Evolutionary conservation across 2,797 vertebrate species (phyloP).

Genomic region (Vespertilio murinus): DNA sequence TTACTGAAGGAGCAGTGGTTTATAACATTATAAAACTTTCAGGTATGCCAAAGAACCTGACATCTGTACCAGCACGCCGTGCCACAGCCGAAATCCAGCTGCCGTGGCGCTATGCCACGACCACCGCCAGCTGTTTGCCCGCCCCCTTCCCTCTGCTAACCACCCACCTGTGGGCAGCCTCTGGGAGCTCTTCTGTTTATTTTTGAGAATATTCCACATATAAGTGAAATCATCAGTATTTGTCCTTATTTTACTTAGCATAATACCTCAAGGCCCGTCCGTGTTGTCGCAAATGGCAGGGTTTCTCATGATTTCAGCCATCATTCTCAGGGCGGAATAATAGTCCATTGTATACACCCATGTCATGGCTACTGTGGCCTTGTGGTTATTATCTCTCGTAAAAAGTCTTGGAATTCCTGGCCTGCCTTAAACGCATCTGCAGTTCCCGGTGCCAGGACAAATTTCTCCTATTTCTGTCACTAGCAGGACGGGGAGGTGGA

Average conservation of each 20-base stretch:
- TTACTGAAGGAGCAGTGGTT: background rate
- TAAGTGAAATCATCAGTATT: no score
- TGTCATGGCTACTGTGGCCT: background rate
- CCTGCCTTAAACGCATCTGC: background rate
- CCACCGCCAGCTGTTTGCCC: background rate
- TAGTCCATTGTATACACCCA: background rate
- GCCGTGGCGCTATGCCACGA: background rate
- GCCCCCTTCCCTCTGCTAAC: background rate
- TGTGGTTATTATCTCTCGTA: background rate
- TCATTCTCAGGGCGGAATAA: background rate
- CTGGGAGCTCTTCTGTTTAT: background rate
- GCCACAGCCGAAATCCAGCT: background rate
- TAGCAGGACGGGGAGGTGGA: background rate
- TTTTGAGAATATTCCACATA: background rate
- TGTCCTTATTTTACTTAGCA: background rate
- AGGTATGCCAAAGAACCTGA: no score
- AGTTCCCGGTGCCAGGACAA: background rate
- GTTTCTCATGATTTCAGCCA: background rate
- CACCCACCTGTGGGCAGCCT: background rate
- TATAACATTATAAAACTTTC: background rate
- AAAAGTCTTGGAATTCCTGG: background rate
- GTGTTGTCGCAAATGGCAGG: background rate
- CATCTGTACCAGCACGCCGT: no score
- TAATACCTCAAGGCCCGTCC: no score
- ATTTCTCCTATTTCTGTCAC: background rate